These are phyloP conservation scores for Scytalopus superciliaris DNA, from an alignment of 2,113 vertebrate genomes.

Conservation along the genomic window DNA sequence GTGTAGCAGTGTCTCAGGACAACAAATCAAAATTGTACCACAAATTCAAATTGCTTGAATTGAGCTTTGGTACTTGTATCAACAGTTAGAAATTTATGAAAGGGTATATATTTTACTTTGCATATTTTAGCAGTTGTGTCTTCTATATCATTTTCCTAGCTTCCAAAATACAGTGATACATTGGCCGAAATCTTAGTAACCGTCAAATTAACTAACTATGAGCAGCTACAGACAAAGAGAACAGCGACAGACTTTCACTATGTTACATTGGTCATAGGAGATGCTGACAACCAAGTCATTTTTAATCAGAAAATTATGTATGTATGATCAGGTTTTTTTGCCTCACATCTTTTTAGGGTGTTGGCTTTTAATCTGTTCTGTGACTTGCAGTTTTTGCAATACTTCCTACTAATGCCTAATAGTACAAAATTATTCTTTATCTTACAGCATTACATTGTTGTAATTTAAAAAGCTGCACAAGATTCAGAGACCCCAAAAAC, in stretches of 20 bases:
- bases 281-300: constrained; percentile 88
- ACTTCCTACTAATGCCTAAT: neutral
- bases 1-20: neutral
- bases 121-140: constrained; percentile 2
- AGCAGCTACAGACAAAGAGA: constrained; percentile 84
- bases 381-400: neutral
- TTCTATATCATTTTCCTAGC: constrained; percentile 68
- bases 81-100: neutral
- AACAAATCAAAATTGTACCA: neutral
- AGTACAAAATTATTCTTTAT: neutral
- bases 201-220: constrained; percentile 85
- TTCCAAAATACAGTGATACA: constrained; percentile 81
- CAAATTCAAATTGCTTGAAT: neutral
- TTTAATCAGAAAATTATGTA: constrained; percentile 89
- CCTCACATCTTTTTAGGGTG: neutral
- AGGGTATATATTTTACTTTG: neutral
- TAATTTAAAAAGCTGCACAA: neutral
- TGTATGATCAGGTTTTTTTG: constrained; percentile 1
- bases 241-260: constrained; percentile 87
- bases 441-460: neutral
- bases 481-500: neutral
- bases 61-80: neutral
- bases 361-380: neutral
- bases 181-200: constrained; percentile 87
- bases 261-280: constrained; percentile 85